Percentiles rank a stretch among this genome's conserved stretches.
Conservation (phyloP, 2,888 invertebrate genomes). For the Leucoma salicis region DNA sequence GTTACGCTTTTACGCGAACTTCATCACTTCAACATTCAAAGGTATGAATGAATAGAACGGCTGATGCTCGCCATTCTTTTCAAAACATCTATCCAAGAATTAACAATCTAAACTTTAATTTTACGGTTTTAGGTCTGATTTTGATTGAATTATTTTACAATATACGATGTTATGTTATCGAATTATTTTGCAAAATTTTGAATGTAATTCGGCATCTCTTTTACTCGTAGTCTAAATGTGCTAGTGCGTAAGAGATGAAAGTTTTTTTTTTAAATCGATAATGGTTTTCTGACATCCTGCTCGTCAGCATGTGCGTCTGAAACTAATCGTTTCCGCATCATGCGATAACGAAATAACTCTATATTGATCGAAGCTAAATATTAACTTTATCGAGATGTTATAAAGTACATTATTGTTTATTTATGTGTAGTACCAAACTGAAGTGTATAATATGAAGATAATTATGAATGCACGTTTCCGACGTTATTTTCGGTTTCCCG, state of each 20-base stretch:
- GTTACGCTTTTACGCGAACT: neutral
- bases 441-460: conserved; percentile 37
- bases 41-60: conserved; percentile 45
- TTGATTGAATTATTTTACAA: neutral
- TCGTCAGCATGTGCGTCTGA: conserved; percentile 74
- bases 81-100: conserved; percentile 6
- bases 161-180: neutral
- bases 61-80: conserved; percentile 10
- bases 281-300: conserved; percentile 73
- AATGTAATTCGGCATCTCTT: conserved; percentile 27
- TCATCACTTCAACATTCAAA: conserved; percentile 18
- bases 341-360: conserved; percentile 32
- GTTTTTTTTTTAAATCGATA: conserved; percentile 66
- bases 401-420: conserved; percentile 21
- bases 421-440: conserved; percentile 23
- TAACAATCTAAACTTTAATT: conserved; percentile 9
- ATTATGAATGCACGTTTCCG: conserved; percentile 69
- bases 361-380: conserved; percentile 8
- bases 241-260: conserved; percentile 32
- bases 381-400: fast-evolving
- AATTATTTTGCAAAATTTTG: neutral
- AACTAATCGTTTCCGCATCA: conserved; percentile 75
- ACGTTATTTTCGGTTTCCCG: conserved; percentile 67
- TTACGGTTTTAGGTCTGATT: fast-evolving
- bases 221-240: conserved; percentile 16